Conservation (phyloP, 2,797 vertebrate genomes). For the Chaenodraco wilsoni region DNA sequence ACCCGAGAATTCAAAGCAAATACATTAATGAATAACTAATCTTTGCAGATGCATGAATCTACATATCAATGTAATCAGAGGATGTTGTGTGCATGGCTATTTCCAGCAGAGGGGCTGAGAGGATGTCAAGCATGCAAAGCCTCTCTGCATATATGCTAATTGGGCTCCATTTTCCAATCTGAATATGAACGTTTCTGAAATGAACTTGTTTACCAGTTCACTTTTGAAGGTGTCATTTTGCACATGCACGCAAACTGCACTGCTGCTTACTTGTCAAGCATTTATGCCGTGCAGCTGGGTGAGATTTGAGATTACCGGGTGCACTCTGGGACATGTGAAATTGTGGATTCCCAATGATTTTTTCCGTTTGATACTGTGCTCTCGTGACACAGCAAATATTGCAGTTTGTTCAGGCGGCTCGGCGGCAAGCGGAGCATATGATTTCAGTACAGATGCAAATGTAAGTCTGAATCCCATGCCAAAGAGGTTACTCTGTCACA, state of each 20-base stretch:
- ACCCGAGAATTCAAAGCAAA: conserved; percentile 78
- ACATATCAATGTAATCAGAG: conserved; percentile 85
- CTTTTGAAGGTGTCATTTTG: conserved; percentile 35
- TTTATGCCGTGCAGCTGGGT: conserved; percentile 24
- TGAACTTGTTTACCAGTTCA: conserved; percentile 64
- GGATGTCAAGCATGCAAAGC: conserved; percentile 82
- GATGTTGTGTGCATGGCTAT: conserved; percentile 81
- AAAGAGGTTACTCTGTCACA: conserved; percentile 46
- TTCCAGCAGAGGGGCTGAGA: conserved; percentile 81
- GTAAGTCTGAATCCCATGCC: conserved; percentile 27
- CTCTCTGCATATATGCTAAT: conserved; percentile 82
- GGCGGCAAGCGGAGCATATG: conserved; percentile 8
- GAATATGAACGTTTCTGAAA: conserved; percentile 70
- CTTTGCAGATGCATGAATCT: conserved; percentile 83
- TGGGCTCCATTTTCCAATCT: conserved; percentile 67
- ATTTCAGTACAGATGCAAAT: conserved; percentile 29
- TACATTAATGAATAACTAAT: conserved; percentile 84
- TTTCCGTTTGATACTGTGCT: conserved; percentile 38
- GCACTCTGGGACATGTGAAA: conserved; percentile 44
- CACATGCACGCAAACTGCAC: conserved; percentile 40
- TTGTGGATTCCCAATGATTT: conserved; percentile 38
- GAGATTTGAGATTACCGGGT: conserved; percentile 38
- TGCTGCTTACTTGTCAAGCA: conserved; percentile 29
- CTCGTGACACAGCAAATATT: conserved; percentile 70
- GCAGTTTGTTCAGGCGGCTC: conserved; percentile 40